These are phyloP conservation scores for Volucella bombylans DNA, from an alignment of 2,888 invertebrate species.

Conservation along the genomic window DNA sequence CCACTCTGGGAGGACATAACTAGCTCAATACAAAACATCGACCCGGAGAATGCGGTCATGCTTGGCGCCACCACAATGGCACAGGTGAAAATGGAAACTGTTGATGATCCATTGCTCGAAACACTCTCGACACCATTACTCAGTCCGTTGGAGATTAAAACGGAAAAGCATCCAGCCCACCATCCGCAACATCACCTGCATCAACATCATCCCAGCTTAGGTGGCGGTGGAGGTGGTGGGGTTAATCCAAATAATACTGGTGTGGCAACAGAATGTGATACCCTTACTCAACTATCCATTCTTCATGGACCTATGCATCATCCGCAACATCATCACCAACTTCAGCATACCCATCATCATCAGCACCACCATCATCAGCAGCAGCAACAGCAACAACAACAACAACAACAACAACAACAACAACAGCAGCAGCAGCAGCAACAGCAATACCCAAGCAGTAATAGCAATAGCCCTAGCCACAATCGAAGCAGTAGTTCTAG, in stretches of 20 bases:
- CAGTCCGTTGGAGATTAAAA: conserved; percentile 91
- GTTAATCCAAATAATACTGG: conserved; percentile 18
- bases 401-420: conserved; percentile 65
- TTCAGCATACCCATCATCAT: conserved; percentile 75
- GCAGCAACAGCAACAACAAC: conserved; percentile 75
- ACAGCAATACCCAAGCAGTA: conserved; percentile 72
- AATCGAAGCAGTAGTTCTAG: conserved; percentile 73
- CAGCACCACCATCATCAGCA: conserved; percentile 76
- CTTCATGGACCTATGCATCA: conserved; percentile 70
- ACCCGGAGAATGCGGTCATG: conserved; percentile 95
- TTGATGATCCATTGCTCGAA: conserved; percentile 86
- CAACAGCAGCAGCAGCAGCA: conserved; percentile 61
- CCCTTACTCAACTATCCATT: conserved; percentile 63
- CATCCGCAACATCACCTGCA: conserved; percentile 79
- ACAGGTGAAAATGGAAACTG: conserved; percentile 91
- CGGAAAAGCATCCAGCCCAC: conserved; percentile 85
- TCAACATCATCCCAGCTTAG: conserved; percentile 81
- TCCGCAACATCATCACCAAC: conserved; percentile 77
- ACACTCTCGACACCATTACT: conserved; percentile 87
- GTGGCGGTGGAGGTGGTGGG: conserved; percentile 29
- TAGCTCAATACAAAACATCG: conserved; percentile 94
- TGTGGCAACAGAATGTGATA: conserved; percentile 61
- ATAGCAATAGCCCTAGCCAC: conserved; percentile 71
- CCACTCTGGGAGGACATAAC: conserved; percentile 96
- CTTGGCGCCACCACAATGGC: conserved; percentile 84